Percentiles rank a stretch among this genome's conserved stretches.
Evolutionary conservation across 2,113 vertebrate species (phyloP).

Genomic region (Scartelaos histophorus): DNA sequence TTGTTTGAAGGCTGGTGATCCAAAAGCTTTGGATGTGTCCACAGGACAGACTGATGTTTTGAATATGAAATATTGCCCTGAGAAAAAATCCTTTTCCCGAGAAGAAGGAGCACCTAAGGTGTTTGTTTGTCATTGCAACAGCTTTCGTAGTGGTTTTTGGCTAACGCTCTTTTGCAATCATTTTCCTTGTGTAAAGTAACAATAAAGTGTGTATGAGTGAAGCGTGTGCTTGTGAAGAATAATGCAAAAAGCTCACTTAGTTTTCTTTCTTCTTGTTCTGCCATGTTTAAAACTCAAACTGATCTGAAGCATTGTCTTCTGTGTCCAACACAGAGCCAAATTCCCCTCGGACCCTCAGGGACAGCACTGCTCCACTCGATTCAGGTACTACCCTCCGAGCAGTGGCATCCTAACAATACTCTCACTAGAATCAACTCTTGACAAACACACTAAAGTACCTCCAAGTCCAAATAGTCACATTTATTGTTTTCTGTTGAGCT

Average conservation of each 20-base stretch:
- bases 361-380: constrained; percentile 91
- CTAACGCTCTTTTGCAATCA: constrained; percentile 66
- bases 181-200: constrained; percentile 62
- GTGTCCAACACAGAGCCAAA: constrained; percentile 43
- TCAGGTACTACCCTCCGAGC: constrained; percentile 96
- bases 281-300: constrained; percentile 31
- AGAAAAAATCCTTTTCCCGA: constrained; percentile 38
- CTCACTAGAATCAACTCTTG: constrained; percentile 18
- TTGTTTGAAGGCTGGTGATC: constrained; percentile 51
- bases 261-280: constrained; percentile 27
- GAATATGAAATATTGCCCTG: constrained; percentile 53
- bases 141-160: constrained; percentile 68
- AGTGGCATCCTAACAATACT: constrained; percentile 73
- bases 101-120: constrained; percentile 56
- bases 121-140: constrained; percentile 63
- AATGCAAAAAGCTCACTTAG: constrained; percentile 43
- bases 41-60: constrained; percentile 57
- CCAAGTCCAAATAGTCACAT: constrained; percentile 32
- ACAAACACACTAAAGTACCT: constrained; percentile 15
- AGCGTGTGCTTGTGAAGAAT: constrained; percentile 51
- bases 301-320: constrained; percentile 24
- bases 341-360: constrained; percentile 88
- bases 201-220: constrained; percentile 43
- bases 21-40: constrained; percentile 57
- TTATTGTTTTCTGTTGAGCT: constrained; percentile 12